Evolutionary conservation across 2,888 invertebrate genomes (phyloP).

Genomic region (Julus scanicus): DNA sequence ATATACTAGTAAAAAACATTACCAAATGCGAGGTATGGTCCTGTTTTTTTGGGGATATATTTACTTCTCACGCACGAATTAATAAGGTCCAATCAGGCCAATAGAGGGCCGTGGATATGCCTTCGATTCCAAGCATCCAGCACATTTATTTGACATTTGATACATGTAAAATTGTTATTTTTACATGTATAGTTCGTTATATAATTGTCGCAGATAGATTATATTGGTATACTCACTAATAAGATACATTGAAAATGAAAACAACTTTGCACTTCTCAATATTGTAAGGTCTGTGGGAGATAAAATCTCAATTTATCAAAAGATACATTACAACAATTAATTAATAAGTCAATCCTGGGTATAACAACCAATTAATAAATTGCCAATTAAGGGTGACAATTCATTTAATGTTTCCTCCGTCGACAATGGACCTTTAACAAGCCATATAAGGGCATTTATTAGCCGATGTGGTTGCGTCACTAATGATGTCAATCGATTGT

Average conservation of each 20-base stretch:
- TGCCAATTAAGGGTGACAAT: no score
- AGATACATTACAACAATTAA: no score
- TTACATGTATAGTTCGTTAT: background rate
- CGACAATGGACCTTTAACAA: no score
- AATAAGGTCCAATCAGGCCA: background rate
- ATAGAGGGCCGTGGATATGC: background rate
- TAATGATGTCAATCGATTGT: no score
- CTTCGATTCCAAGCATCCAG: constrained; percentile 9
- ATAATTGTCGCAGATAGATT: background rate
- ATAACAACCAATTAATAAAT: no score
- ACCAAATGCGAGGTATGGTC: constrained; percentile 36
- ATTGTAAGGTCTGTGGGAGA: background rate
- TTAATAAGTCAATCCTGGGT: background rate
- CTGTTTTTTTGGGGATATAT: constrained; percentile 22
- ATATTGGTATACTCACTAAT: background rate
- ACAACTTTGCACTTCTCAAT: constrained; percentile 6
- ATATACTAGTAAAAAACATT: constrained; percentile 12
- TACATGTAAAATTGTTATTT: background rate
- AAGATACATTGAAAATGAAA: background rate
- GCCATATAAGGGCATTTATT: no score
- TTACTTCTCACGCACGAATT: background rate
- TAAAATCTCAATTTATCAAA: background rate
- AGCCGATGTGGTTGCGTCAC: no score
- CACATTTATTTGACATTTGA: constrained; percentile 16
- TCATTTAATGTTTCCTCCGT: no score